These are phyloP conservation scores for Galerucella nymphaeae DNA, from an alignment of 2,888 invertebrate species.

Conservation along the genomic window DNA sequence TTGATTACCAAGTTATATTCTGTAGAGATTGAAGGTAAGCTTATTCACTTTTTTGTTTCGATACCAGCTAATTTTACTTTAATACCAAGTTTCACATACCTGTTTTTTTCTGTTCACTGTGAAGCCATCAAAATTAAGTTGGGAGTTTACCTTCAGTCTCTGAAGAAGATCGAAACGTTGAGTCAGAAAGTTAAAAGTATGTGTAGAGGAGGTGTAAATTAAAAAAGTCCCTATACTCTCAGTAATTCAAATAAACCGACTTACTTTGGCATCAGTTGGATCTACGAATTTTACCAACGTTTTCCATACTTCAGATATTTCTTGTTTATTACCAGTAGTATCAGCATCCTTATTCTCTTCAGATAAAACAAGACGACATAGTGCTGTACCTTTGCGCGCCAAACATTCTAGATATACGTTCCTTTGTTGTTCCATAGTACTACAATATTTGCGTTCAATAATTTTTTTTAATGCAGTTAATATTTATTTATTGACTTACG, in stretches of 20 bases:
- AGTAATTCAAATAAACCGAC: conserved; percentile 24
- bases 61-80: no score
- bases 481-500: conserved; percentile 64
- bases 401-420: conserved; percentile 83
- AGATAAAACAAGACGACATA: conserved; percentile 72
- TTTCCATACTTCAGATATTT: conserved; percentile 72
- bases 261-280: conserved; percentile 80
- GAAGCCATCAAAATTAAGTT: no score
- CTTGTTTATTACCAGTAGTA: conserved; percentile 65
- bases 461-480: no score
- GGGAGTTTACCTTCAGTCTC: no score
- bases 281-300: conserved; percentile 87
- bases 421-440: conserved; percentile 84
- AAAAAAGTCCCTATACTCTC: not conserved
- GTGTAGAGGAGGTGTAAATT: no score
- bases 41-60: no score
- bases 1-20: no score
- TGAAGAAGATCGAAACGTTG: no score
- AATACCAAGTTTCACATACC: no score
- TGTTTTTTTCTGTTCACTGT: no score
- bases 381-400: conserved; percentile 78
- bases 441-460: conserved; percentile 29
- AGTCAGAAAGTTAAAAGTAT: no score
- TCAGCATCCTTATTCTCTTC: conserved; percentile 52
- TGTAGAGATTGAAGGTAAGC: no score